Evolutionary conservation across 1,140 invertebrate species (phyloP).

Genomic region (Drosophila fuyamai): DNA sequence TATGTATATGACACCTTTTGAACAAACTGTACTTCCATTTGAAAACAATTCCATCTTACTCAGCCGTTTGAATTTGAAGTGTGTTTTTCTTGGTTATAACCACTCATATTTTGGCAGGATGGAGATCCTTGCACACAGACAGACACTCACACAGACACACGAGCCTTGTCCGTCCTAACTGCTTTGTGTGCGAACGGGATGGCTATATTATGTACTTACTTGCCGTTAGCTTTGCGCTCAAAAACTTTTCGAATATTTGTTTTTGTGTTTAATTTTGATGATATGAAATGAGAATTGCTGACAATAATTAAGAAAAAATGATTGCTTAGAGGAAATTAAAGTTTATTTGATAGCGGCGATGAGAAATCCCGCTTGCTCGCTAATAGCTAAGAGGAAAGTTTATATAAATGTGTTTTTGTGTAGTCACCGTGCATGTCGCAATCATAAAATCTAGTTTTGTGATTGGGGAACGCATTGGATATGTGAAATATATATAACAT

Average conservation of each 20-base stretch:
- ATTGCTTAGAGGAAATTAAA: conserved; percentile 12
- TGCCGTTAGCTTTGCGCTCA: conserved; percentile 44
- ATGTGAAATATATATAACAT: conserved; percentile 20
- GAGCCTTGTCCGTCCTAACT: conserved; percentile 59
- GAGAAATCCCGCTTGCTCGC: conserved; percentile 17
- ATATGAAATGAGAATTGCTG: conserved; percentile 63
- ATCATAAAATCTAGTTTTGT: conserved; percentile 19
- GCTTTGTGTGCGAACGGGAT: conserved; percentile 12
- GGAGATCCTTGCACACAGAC: conserved; percentile 10
- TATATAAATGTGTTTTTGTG: conserved; percentile 26
- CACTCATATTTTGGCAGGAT: conserved; percentile 10
- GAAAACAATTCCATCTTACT: not conserved
- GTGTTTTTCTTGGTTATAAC: conserved; percentile 11
- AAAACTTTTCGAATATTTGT: conserved; percentile 11
- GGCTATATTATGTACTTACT: conserved; percentile 48
- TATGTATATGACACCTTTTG: not conserved
- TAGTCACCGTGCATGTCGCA: conserved; percentile 14
- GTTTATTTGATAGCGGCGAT: conserved; percentile 12
- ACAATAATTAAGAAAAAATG: conserved; percentile 59
- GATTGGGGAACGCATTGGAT: conserved; percentile 18
- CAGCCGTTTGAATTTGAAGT: conserved; percentile 26
- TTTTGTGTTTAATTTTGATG: conserved; percentile 15
- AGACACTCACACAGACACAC: conserved; percentile 24
- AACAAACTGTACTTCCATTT: not conserved
- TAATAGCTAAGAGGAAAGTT: conserved; percentile 20